These are phyloP conservation scores for Madoqua kirkii DNA, from an alignment of 2,113 vertebrate genomes.

Conservation along the genomic window DNA sequence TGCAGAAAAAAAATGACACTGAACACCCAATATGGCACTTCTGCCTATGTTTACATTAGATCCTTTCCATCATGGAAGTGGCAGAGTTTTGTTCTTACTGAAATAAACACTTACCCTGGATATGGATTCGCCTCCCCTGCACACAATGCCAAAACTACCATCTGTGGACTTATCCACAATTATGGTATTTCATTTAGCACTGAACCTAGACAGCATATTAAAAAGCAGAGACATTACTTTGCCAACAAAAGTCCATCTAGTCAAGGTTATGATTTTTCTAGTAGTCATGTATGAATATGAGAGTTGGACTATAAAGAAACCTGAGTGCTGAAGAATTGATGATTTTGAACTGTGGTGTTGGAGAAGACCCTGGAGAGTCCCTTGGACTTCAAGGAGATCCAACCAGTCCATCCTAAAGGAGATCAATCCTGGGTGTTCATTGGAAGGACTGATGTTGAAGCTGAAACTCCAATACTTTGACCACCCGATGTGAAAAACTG, in stretches of 20 bases:
- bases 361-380: neutral
- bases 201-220: neutral
- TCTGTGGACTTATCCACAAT: neutral
- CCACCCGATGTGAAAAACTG: neutral
- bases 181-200: neutral
- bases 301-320: neutral
- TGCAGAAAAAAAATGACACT: neutral
- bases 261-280: neutral
- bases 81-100: neutral
- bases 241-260: neutral
- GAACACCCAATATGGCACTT: neutral
- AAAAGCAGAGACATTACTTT: neutral
- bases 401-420: neutral
- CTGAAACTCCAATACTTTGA: neutral
- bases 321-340: neutral
- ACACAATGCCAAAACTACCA: neutral
- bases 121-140: neutral
- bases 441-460: neutral
- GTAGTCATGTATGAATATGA: neutral
- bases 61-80: neutral
- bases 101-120: neutral
- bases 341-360: neutral
- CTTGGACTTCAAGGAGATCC: neutral
- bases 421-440: neutral
- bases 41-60: neutral